These are phyloP conservation scores for Hydrozoanthus tunicans DNA, from an alignment of 64 coral and sea anemone genomes.

Conservation along the genomic window DNA sequence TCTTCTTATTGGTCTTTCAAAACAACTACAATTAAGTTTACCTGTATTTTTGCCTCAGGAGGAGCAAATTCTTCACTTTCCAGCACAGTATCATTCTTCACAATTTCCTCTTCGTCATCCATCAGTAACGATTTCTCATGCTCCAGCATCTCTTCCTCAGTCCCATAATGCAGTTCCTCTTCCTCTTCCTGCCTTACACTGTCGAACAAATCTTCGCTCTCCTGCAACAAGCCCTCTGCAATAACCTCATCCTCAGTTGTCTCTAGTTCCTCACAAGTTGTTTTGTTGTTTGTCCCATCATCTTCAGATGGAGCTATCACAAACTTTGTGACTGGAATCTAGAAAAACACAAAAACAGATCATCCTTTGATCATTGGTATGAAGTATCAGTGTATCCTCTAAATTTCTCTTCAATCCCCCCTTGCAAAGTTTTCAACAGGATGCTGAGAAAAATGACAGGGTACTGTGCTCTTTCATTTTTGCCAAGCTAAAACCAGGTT, in stretches of 20 bases:
- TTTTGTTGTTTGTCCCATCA: constrained; percentile 25
- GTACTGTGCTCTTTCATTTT: too few relatives aligned
- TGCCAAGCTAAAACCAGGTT: too few relatives aligned
- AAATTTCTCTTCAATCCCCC: too few relatives aligned
- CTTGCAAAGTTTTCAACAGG: too few relatives aligned
- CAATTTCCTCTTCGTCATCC: constrained; percentile 46
- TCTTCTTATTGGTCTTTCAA: too few relatives aligned
- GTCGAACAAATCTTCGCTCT: neutral
- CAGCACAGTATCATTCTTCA: neutral
- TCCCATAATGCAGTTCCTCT: constrained; percentile 31
- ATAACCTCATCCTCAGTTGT: constrained; percentile 52
- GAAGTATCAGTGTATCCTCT: too few relatives aligned
- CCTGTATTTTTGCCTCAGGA: constrained; percentile 13
- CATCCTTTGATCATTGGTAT: too few relatives aligned
- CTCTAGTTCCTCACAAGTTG: constrained; percentile 34
- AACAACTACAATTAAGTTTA: neutral
- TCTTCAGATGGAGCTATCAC: constrained; percentile 50
- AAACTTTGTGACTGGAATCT: constrained; percentile 89
- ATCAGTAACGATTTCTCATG: constrained; percentile 49
- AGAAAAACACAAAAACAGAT: neutral
- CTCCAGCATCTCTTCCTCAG: constrained; percentile 11
- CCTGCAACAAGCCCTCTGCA: constrained; percentile 48
- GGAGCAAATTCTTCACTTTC: neutral
- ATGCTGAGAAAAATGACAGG: too few relatives aligned
- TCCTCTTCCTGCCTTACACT: neutral